Base-by-base conservation (phyloP, 1,140 invertebrate species). In the Oryctes rhinoceros region DNA sequence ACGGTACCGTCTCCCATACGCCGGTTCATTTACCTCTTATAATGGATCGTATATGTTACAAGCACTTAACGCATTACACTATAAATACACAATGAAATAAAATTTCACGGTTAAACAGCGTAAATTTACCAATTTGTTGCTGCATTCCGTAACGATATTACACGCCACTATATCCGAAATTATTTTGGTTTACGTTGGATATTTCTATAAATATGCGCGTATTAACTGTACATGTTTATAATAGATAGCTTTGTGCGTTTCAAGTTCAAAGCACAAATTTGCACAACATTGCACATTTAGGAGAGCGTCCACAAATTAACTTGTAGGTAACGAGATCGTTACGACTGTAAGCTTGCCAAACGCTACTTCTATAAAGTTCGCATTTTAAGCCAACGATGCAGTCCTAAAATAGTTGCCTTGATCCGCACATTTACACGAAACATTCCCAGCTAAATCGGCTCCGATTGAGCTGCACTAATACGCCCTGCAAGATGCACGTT, bases 111-210 rank as follows among this genome's bases (percentile, higher is more conserved):
- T 62, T 20, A 62, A 62, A 62, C 65, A 37, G 20, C 35, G 65
- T 71, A 71, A 71, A 71, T 71, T 71, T 71, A 71, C 18, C 24
- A 71, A 71, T 35, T 71, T 35, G 20, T 71, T 71, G n/a, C 65
- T 24, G 24, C 65, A 37, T 30, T 15, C 65, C 9, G 65, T 35
- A 30, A 4, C 35, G 39, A 44, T 71, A 71, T 71, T 71, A 24
- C 13, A 24, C 15, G 9, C 18, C 2, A 4, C 18, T 71, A 71
- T 30, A 59, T 15, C 18, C 53, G 18, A 59, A 15, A 59, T n/a
- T 59, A 59, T 59, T 59, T 59, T 59, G 15, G 53, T 59, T 59
- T 59, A 59, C 7, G 18, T 59, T 59, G 9, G 15, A 3, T 59
- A 18, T n/a, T 2, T 59, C 15, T 10, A 59, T 59, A 18, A n/a